phyloP scores from a whole-genome alignment of 2,888 invertebrate genomes.

The Strigamia crassipes region DNA sequence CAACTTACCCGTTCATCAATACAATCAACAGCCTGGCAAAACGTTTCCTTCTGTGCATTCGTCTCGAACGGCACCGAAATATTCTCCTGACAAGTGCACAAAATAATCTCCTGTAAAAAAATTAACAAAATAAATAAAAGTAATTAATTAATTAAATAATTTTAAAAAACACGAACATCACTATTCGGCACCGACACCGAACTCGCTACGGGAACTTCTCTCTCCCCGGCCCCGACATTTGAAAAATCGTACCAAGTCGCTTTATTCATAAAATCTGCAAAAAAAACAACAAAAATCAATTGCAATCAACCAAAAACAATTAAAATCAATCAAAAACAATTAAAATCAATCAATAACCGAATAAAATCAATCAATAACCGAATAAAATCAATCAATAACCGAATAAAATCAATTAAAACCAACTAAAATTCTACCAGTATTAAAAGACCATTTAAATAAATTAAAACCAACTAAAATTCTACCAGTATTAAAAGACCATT shows the following conservation, averaged over 20 bases:
- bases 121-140: no score
- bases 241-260: neutral
- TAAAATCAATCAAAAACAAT: no score
- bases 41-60: slow-evolving; percentile 2
- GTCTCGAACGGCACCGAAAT: neutral
- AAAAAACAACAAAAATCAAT: no score
- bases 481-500: no score
- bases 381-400: no score
- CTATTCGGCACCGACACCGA: neutral
- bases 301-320: neutral
- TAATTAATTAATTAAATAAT: no score
- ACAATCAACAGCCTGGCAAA: slow-evolving; percentile 49
- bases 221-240: neutral
- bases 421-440: no score
- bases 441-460: no score
- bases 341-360: no score
- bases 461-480: no score
- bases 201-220: neutral
- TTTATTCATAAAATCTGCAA: neutral
- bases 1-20: slow-evolving; percentile 49
- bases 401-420: no score
- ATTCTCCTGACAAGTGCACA: slow-evolving; percentile 45
- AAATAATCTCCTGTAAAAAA: neutral
- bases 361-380: no score
- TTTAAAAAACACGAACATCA: neutral